Base-by-base conservation (phyloP, 1,140 invertebrate species). In the Oedothorax gibbosus region DNA sequence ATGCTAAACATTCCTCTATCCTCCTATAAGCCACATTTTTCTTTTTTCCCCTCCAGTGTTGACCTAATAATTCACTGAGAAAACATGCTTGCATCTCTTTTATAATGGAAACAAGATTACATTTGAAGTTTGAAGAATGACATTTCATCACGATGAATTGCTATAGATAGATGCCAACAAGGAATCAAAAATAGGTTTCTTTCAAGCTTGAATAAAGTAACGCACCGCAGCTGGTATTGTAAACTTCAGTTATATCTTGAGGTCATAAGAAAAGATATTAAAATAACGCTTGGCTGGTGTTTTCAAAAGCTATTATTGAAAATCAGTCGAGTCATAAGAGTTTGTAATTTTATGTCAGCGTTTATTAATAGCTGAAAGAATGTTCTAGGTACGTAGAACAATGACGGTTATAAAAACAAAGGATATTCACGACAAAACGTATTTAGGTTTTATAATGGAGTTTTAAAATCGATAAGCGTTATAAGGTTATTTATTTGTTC, bases 51-150 rank as follows among this genome's bases (percentile, higher is more conserved):
- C 49, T 68, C 50, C 12, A 65, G 18, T 56, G 65, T 71, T 81
- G 78, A 81, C 78, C 78, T 71, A 81, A 81, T 81, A 51, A 81
- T 81, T 81, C 66, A 81, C 51, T 8, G 53, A 49, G 64, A 71
- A 81, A 81, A 81, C 66, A 56, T 71, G 8, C 68, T 81, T 81
- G 78, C 78, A 81, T 81, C 66, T 71, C 54, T 21, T 12, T 60
- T 50, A 60, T 57, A 65, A 81, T 71, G 54, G 66, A 71, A 81
- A 81, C 66, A 71, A 81, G 78, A 81, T 81, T 81, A 81, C 68
- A 71, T 81, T 71, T 49, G 65, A 53, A 71, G 68, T 62, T 56
- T 71, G 51, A 79, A 79, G 77, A 79, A 79, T 79, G 53, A 53
- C 77, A 68, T 54, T 56, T 51, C 10, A 66, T 18, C 10, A 15